Base-by-base conservation (phyloP, 2,113 vertebrate species). In the Seriola rivoliana region DNA sequence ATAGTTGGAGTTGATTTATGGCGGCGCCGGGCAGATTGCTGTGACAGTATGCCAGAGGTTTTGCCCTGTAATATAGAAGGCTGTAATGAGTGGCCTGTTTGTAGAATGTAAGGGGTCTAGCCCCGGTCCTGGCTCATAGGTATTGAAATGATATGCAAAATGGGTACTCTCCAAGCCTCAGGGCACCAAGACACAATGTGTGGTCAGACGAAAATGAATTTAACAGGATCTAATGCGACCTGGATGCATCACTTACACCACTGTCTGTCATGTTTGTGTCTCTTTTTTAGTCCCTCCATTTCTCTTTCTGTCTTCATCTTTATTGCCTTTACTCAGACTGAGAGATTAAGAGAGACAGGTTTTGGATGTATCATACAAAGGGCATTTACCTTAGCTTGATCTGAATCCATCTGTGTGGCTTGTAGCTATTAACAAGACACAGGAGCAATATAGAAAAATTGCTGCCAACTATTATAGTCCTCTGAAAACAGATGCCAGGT, bases 161-260 rank as follows among this genome's bases (percentile, higher is more conserved):
- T 89, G 71, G 71, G 80, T 63, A 73, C 79, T 75, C 50, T 75
- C 62, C 60, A 11, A 4, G 57, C 88, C 81, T 72, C 46, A 8
- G 81, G 88, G 77, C 85, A 88, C 10, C 36, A 78, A 70, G 67
- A 80, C 52, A 70, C 64, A 76, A 92, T 91, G 93, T 90, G 87
- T 91, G 86, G 91, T 92, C 92, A 88, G 68, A 92, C 48, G 87
- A 91, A 91, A 93, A 88, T 94, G 44, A 91, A 91, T 92, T 88
- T 90, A 93, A 93, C 71, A 87, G 72, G 75, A 89, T 90, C 68
- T 91, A 93, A 93, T 94, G 81, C 10, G 54, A 91, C 84, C 89
- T 82, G 76, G 85, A 86, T 63, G 78, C 77, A 64, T 74, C 21
- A 25, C 36, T 76, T 81, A 54, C 42, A 52, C 57, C 62, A 68